Evolutionary conservation across 2,113 vertebrate species (phyloP), one percentile per base, ranked within the genome.

Genomic region (Bubo scandiacus): DNA sequence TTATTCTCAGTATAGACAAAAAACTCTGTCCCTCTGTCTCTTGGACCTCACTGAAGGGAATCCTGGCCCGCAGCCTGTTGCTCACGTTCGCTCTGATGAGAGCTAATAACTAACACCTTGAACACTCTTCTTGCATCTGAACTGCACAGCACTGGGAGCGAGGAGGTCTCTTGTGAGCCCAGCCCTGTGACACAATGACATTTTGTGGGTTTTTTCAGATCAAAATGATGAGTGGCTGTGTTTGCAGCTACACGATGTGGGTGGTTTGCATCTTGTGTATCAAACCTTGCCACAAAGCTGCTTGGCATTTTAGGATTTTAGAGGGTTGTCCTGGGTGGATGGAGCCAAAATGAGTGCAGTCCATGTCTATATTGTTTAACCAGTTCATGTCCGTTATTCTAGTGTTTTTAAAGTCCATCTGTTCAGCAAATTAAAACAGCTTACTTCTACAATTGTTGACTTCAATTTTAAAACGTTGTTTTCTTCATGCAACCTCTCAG

Each of bases 401-500:
- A 8, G 12, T 55, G 40, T 8, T 83, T 68, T 55, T 45, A 9
- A 74, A 86, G 75, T 67, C 5, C 3, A 14, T 27, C 30, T 58
- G 6, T 51, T 38, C 42, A 26, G 3, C 77, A 72, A 14, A 45
- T 52, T 54, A 20, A 80, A 75, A 32, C 1, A 0, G 17, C 15
- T 40, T 55, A 1, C 66, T 80, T 63, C 23, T 58, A 17, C 81
- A 82, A 58, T 15, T 65, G 54, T 32, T 68, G 43, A 55, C 22
- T 72, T 66, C 22, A 61, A 27, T n/a, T 22, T 71, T 10, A 67
- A 52, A 63, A 6, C 7, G 9, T 27, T 68, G 32, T 68, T 87
- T 58, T 91, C 14, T 91, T 36, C 34, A 32, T 27, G 25, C 2
- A 1, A 21, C 11, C 18, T 67, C 20, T 34, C 87, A 99, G 99